phyloP scores from a whole-genome alignment of 2,888 invertebrate genomes.

The Watsonalla binaria region DNA sequence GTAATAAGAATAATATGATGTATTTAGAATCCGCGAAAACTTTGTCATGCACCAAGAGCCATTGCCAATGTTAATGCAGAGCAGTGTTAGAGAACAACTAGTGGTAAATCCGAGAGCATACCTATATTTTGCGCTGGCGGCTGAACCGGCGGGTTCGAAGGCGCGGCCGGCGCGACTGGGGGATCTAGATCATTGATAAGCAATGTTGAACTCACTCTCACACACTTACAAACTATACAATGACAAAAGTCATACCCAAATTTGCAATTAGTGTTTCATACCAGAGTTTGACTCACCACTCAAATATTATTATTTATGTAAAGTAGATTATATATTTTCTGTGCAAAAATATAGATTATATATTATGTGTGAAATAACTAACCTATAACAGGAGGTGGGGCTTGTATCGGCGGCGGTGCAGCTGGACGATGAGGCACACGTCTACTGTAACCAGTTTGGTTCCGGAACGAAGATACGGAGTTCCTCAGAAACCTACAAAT shows the following conservation, averaged over 20 bases:
- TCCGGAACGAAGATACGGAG: conserved; percentile 93
- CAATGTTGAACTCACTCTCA: not conserved
- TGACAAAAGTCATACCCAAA: too few species aligned
- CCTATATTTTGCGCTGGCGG: conserved; percentile 13
- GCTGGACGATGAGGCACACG: conserved; percentile 61
- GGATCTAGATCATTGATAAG: not conserved
- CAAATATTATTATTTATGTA: too few species aligned
- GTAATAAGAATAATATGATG: not conserved
- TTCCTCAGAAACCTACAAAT: conserved; percentile 86
- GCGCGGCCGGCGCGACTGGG: conserved; percentile 17
- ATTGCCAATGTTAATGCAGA: conserved; percentile 9
- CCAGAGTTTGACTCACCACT: too few species aligned
- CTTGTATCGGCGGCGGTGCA: conserved; percentile 37
- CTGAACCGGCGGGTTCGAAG: conserved; percentile 17
- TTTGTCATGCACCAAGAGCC: conserved; percentile 29
- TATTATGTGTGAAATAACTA: conserved; percentile 5
- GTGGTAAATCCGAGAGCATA: conserved; percentile 1
- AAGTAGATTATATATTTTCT: too few species aligned
- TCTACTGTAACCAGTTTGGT: conserved; percentile 91
- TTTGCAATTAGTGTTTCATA: too few species aligned
- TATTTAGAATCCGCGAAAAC: not conserved
- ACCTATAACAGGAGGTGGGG: conserved; percentile 38
- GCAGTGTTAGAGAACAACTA: conserved; percentile 12
- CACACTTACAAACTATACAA: not conserved
- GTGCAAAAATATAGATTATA: too few species aligned